phyloP scores from a whole-genome alignment of 2,113 vertebrate genomes.

The Tamias sibiricus region DNA sequence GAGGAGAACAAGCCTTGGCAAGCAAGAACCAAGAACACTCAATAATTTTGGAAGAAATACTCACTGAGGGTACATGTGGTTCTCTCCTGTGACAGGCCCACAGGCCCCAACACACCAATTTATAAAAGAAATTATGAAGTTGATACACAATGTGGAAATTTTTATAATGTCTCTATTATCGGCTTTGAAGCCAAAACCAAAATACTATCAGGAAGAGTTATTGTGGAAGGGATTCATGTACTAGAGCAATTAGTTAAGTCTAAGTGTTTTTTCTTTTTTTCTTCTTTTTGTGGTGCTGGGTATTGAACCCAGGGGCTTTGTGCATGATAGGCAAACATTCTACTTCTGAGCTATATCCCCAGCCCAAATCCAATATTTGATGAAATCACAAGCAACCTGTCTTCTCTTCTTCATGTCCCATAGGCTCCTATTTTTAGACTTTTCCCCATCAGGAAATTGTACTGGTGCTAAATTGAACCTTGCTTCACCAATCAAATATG shows the following conservation, averaged over 20 bases:
- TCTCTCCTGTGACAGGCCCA: not conserved
- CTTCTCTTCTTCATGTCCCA: not conserved
- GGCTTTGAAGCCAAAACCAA: conserved; percentile 45
- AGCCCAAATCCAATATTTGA: not conserved
- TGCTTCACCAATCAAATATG: not conserved
- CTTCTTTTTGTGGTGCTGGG: not conserved
- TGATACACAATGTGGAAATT: not conserved
- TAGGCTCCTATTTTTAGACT: not conserved
- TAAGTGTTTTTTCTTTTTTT: not conserved
- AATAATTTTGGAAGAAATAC: not conserved
- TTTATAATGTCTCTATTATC: not conserved
- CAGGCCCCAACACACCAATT: not conserved
- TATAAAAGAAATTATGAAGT: not conserved
- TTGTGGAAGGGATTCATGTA: not conserved
- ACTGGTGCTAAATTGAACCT: not conserved
- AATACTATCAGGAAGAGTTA: not conserved
- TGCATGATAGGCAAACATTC: too few relatives aligned
- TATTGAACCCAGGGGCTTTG: too few relatives aligned
- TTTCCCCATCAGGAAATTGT: not conserved
- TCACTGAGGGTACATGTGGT: not conserved
- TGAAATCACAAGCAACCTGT: not conserved
- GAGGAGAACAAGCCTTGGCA: not conserved
- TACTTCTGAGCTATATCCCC: too few relatives aligned
- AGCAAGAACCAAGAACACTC: not conserved
- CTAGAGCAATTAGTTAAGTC: not conserved